Evolutionary conservation across 2,888 invertebrate species (phyloP), one percentile per base, ranked within the genome.

Genomic region (Watsonalla binaria): DNA sequence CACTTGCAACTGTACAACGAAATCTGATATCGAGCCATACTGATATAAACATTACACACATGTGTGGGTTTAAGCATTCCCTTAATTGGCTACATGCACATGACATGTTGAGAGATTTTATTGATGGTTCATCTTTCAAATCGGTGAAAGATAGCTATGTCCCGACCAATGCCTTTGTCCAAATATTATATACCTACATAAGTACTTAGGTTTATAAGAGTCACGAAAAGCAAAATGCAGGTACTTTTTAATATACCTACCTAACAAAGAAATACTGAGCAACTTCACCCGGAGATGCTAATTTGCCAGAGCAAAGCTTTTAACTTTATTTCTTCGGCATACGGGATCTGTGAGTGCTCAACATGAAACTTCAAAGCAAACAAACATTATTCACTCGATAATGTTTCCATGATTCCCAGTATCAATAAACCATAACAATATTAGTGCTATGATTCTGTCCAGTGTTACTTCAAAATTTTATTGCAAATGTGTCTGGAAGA

Each of bases 1-100:
- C 69, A 75, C 68, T 65, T 70, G 71, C 69, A 69, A 64, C 62
- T 68, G 74, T 71, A 68, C 74, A 76, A 71, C 64, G 87, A 80
- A 86, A 88, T 80, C 75, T 68, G 84, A 88, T 83, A 82, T 61
- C 73, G 60, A 63, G 62, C 61, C 68, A 69, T 68, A 73, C 68
- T 72, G 68, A 65, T 65, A 56, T 48, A 53, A 57, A 57, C 62
- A 60, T 59, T 60, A 53, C 57, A 51, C 56, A 11, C 42, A 57
- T 58, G 49, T 48, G 35, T 69, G 58, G 55, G 59, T 61, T 68
- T 68, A 72, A 62, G 62, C 58, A 64, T 62, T 66, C 72, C 74
- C 74, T 77, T 81, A 75, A 81, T 81, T 84, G 74, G 65, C 60
- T 61, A 62, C 57, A 63, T 62, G 61, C 70, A 69, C 68, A 70